These are phyloP conservation scores for Lasius platythorax DNA, from an alignment of 2,888 invertebrate genomes.

Conservation along the genomic window DNA sequence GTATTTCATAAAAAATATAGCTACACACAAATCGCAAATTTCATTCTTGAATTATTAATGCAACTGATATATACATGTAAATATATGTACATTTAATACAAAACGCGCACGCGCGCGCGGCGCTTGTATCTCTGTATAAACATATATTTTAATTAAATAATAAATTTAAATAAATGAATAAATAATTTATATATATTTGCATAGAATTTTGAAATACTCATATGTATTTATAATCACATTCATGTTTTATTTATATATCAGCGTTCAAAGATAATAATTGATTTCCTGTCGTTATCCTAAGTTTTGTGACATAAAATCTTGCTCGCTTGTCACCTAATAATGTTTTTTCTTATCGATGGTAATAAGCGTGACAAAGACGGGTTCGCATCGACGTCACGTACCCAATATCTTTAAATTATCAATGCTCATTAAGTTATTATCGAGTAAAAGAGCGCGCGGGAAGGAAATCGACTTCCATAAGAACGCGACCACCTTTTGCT, in stretches of 20 bases:
- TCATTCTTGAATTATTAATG: not conserved
- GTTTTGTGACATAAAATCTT: not conserved
- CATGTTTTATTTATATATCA: not conserved
- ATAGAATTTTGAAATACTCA: not conserved
- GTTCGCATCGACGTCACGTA: not conserved
- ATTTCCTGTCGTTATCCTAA: not conserved
- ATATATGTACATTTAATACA: not conserved
- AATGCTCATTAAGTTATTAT: slow-evolving; percentile 37
- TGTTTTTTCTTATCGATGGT: slow-evolving; percentile 5
- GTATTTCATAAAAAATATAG: not conserved
- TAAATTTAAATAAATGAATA: slow-evolving; percentile 3
- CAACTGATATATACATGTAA: not conserved
- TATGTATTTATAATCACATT: not conserved
- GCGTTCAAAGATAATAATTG: not conserved
- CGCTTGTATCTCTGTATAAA: not conserved
- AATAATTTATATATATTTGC: not conserved
- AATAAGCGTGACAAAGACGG: not conserved
- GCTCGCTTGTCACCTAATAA: not conserved
- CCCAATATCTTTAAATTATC: slow-evolving; percentile 3
- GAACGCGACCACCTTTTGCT: slow-evolving; percentile 35
- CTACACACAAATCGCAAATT: not conserved
- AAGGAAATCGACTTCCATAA: slow-evolving; percentile 15
- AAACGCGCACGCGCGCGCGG: too few species aligned
- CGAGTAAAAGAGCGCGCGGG: not conserved
- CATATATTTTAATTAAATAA: slow-evolving; percentile 3